Conservation (phyloP, 2,888 invertebrate genomes). For the Ptilodon capucinus region DNA sequence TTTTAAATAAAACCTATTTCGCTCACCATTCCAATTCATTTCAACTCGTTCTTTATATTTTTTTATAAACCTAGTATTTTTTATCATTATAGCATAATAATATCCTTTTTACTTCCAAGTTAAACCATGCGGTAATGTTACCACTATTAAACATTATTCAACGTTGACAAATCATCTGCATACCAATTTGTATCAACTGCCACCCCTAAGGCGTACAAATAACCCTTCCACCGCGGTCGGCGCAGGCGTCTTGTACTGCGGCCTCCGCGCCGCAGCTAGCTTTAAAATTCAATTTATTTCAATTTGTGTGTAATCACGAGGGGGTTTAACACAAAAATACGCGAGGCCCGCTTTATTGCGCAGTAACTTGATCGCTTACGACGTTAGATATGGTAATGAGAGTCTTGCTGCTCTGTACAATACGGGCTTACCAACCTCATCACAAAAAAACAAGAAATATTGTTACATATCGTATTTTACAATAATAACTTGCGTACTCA, state of each 20-base stretch:
- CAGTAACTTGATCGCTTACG: constrained; percentile 57
- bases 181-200: constrained; percentile 10
- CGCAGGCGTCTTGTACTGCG: constrained; percentile 47
- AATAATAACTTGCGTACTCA: too few species aligned
- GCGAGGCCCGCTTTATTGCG: constrained; percentile 50
- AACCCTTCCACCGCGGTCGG: constrained; percentile 59
- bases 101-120: too few species aligned
- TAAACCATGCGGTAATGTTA: background rate
- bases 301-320: constrained; percentile 78
- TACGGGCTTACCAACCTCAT: too few species aligned
- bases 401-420: constrained; percentile 8
- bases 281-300: constrained; percentile 82
- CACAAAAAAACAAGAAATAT: too few species aligned
- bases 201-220: constrained; percentile 62
- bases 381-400: constrained; percentile 56
- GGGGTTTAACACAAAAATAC: constrained; percentile 75
- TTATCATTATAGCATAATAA: too few species aligned
- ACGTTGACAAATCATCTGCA: background rate
- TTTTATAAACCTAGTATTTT: too few species aligned
- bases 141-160: background rate
- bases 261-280: constrained; percentile 47
- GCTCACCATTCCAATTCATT: too few species aligned
- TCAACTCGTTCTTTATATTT: too few species aligned
- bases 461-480: too few species aligned
- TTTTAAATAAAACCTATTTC: too few species aligned